Conservation (phyloP, 2,888 invertebrate genomes). For the Papilio protenor region DNA sequence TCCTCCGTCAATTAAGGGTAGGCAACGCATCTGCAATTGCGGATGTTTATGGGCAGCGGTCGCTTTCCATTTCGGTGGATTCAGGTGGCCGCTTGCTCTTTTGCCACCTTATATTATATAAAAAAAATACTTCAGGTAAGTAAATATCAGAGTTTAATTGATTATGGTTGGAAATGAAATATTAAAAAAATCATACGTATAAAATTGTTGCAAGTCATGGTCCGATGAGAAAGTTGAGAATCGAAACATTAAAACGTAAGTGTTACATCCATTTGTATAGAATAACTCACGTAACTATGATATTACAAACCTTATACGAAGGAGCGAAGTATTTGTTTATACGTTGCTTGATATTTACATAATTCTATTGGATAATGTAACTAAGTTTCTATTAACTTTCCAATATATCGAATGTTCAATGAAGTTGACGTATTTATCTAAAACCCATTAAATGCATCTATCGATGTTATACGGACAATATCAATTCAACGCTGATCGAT, state of each 20-base stretch:
- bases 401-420: conserved; percentile 26
- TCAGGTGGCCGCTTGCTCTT: too few species aligned
- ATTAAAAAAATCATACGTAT: background rate
- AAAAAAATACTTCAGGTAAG: background rate
- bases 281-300: conserved; percentile 7
- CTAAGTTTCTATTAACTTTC: conserved; percentile 34
- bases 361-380: conserved; percentile 24
- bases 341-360: conserved; percentile 7
- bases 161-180: background rate
- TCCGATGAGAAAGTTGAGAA: background rate
- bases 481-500: conserved; percentile 14
- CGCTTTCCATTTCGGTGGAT: too few species aligned
- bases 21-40: too few species aligned
- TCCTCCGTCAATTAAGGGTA: too few species aligned
- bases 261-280: conserved; percentile 11
- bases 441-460: conserved; percentile 10
- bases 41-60: too few species aligned
- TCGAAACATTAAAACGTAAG: conserved; percentile 11
- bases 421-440: conserved; percentile 13
- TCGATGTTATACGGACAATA: background rate
- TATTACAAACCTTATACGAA: background rate
- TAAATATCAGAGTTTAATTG: background rate
- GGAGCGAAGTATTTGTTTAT: background rate
- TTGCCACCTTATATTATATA: too few species aligned
- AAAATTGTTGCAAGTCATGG: conserved; percentile 1